Conservation (phyloP, 2,888 invertebrate genomes). For the Eulithis testata region DNA sequence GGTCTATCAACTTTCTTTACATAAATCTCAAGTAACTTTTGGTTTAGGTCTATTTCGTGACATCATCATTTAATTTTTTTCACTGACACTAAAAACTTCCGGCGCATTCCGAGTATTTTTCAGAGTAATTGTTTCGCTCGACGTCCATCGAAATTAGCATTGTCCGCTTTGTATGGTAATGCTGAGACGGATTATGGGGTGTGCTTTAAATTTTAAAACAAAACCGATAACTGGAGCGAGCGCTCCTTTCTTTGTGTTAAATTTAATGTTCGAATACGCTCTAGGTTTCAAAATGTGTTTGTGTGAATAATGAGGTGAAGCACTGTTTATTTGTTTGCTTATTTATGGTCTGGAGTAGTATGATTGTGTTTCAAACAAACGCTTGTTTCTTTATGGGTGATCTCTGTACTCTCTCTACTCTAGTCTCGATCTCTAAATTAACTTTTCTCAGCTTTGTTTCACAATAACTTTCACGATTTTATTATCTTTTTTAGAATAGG, state of each 20-base stretch:
- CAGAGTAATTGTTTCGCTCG: slow-evolving; percentile 29
- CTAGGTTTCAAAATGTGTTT: not conserved
- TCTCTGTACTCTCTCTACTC: too few relatives aligned
- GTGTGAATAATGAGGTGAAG: not conserved
- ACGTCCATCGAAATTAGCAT: slow-evolving; percentile 34
- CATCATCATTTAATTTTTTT: too few relatives aligned
- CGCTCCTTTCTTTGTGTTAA: slow-evolving; percentile 8
- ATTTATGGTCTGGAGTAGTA: too few relatives aligned
- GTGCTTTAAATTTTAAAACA: slow-evolving; percentile 34
- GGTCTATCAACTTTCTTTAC: too few relatives aligned
- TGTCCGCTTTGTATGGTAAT: slow-evolving; percentile 36
- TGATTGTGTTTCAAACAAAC: too few relatives aligned
- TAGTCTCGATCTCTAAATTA: too few relatives aligned
- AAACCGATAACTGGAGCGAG: slow-evolving; percentile 22
- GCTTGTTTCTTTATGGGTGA: too few relatives aligned
- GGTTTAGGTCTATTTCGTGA: too few relatives aligned
- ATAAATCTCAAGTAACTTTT: too few relatives aligned
- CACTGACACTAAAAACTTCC: not conserved
- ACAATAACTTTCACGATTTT: not conserved
- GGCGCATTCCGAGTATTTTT: slow-evolving; percentile 22
- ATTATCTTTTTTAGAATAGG: not conserved
- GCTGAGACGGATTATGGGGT: slow-evolving; percentile 25
- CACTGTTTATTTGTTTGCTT: too few relatives aligned
- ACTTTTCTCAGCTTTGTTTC: too few relatives aligned
- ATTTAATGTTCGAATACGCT: not conserved